Evolutionary conservation across 2,888 invertebrate species (phyloP).

Genomic region (Teinopalpus imperialis): DNA sequence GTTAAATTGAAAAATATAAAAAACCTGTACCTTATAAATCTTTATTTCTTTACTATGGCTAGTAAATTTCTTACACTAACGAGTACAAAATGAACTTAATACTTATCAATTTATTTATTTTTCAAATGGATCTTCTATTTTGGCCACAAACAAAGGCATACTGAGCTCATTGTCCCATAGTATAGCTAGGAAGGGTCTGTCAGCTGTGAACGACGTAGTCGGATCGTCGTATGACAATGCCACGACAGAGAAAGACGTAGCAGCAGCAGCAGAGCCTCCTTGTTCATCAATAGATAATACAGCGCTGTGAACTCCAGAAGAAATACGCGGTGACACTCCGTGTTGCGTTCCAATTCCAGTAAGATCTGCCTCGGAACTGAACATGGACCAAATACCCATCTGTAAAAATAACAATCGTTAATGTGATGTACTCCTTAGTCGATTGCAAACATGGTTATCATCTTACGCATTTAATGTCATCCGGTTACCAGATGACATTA

Average conservation of each 20-base stretch:
- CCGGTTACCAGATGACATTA: too few species aligned
- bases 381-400: slow-evolving; percentile 72
- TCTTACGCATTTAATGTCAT: too few species aligned
- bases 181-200: slow-evolving; percentile 75
- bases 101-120: slow-evolving; percentile 27
- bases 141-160: slow-evolving; percentile 74
- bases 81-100: slow-evolving; percentile 5
- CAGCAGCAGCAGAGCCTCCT: slow-evolving; percentile 74
- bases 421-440: too few species aligned
- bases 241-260: slow-evolving; percentile 65
- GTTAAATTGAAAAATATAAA: too few species aligned
- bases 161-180: slow-evolving; percentile 68
- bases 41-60: slow-evolving; percentile 19
- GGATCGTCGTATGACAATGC: slow-evolving; percentile 71
- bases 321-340: slow-evolving; percentile 52
- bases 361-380: slow-evolving; percentile 58
- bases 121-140: slow-evolving; percentile 64
- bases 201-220: slow-evolving; percentile 52
- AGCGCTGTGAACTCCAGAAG: slow-evolving; percentile 74
- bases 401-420: slow-evolving; percentile 50
- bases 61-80: slow-evolving; percentile 1
- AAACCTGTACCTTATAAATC: too few species aligned
- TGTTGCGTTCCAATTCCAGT: slow-evolving; percentile 49
- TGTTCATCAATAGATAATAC: slow-evolving; percentile 76
- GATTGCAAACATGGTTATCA: too few species aligned